These are phyloP conservation scores for Trachops cirrhosus DNA, from an alignment of 2,797 vertebrate genomes.

Conservation along the genomic window DNA sequence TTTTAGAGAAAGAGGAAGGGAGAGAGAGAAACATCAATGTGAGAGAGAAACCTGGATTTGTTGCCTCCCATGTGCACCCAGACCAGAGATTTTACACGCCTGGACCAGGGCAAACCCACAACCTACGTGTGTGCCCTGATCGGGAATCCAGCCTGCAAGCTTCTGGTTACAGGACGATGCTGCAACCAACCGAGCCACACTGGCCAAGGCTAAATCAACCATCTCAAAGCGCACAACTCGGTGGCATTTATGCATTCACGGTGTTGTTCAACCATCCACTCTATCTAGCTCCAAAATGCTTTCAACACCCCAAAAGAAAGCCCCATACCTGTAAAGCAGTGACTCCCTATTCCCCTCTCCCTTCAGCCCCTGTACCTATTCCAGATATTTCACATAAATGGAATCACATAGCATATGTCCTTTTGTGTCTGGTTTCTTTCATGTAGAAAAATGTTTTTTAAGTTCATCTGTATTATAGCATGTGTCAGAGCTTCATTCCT, in stretches of 20 bases:
- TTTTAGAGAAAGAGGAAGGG: too few species aligned
- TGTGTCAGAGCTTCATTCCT: background rate
- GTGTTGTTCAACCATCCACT: background rate
- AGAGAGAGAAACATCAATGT: too few species aligned
- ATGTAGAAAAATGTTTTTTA: background rate
- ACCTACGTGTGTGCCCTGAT: background rate
- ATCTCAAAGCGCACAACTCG: background rate
- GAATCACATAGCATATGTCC: background rate
- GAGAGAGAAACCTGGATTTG: background rate
- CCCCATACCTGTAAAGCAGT: background rate
- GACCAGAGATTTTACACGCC: background rate
- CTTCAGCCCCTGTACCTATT: background rate
- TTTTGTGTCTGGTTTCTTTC: conserved; percentile 34
- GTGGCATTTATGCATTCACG: background rate
- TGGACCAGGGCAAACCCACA: background rate
- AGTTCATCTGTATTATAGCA: background rate
- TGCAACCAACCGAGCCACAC: background rate
- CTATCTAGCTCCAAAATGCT: background rate
- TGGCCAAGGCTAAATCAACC: background rate
- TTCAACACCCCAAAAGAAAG: background rate
- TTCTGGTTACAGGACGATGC: background rate
- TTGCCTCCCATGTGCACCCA: background rate
- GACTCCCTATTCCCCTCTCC: background rate
- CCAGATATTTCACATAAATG: background rate
- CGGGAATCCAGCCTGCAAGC: background rate